Evolutionary conservation across 1,140 invertebrate genomes (phyloP), one percentile per base, ranked within the genome.

Genomic region (Cotesia chilonis): DNA sequence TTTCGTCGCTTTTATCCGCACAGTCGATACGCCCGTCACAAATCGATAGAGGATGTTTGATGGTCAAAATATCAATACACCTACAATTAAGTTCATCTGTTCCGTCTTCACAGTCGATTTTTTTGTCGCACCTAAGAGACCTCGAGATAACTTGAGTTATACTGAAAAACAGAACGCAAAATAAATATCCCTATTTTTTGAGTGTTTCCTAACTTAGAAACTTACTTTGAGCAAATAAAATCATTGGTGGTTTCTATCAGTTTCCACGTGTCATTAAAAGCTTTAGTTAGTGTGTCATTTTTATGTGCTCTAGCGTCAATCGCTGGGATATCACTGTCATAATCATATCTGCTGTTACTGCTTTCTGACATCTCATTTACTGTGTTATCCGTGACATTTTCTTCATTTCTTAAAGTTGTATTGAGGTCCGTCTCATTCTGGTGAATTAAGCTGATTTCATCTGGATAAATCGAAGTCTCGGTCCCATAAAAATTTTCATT

Each of bases 11-110:
- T 28, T 87, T 80, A 85, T 96, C 94, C 28, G 84, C 81, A 79
- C 95, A 96, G 79, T 96, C 93, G 3, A 90, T 80, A 67, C 90
- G 88, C n/a, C 93, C 93, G 87, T 96, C 92, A 79, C 95, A 96
- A 73, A 96, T 87, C 0, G 90, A 85, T 4, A 83, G 81, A 10
- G 88, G 84, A 76, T 89, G 81, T 7, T 82, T 77, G n/a, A 82
- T 81, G 47, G 76, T 76, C 1, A 95, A 83, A 80, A 90, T 91
- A 77, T 95, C 93, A 59, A 83, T 86, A 81, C 94, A 96, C 0
- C 86, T 90, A 78, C 95, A 96, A 74, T 89, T 83, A 1, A 86
- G 74, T 86, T 96, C 95, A 83, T 96, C 95, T 0, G 91, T 92
- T 12, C 91, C 91, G 84, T 96, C 94, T 80, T 94, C 91, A 83